A percentile compares a stretch with the other conserved stretches of the same genome.
Evolutionary conservation across 2,797 vertebrate species (phyloP).

Genomic region (Anguilla megastoma): DNA sequence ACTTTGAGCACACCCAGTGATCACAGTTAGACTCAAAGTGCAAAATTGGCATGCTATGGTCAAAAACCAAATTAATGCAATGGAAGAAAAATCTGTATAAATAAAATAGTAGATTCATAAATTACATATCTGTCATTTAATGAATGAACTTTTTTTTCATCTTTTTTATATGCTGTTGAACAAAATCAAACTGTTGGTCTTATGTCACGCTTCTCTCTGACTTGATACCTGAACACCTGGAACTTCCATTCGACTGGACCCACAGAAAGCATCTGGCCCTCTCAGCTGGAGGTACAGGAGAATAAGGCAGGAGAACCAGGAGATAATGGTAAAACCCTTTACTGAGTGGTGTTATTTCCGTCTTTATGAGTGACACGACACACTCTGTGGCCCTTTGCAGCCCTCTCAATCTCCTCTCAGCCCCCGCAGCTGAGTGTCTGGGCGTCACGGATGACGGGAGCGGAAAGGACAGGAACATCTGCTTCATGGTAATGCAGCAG

Average conservation of each 20-base stretch:
- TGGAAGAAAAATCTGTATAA: not conserved
- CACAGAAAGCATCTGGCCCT: conserved; percentile 57
- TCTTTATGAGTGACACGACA: conserved; percentile 23
- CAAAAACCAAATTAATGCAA: not conserved
- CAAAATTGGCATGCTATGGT: not conserved
- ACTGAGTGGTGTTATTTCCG: conserved; percentile 17
- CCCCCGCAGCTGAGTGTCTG: conserved; percentile 40
- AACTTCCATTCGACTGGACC: conserved; percentile 46
- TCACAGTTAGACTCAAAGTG: conserved; percentile 6
- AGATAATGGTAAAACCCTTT: not conserved
- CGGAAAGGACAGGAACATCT: conserved; percentile 66
- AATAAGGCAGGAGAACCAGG: conserved; percentile 1
- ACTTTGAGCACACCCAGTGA: not conserved
- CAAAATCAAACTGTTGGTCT: not conserved
- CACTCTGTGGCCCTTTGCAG: not conserved
- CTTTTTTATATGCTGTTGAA: not conserved
- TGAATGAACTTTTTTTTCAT: not conserved
- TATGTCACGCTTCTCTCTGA: not conserved
- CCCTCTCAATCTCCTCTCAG: conserved; percentile 29
- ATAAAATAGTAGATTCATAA: not conserved
- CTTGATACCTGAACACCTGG: not conserved
- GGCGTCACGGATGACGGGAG: conserved; percentile 56
- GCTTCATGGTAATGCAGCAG: conserved; percentile 49
- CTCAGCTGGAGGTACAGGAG: conserved; percentile 40
- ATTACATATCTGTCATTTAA: not conserved